These are phyloP conservation scores for Falco punctatus DNA, from an alignment of 2,113 vertebrate genomes.

Conservation along the genomic window DNA sequence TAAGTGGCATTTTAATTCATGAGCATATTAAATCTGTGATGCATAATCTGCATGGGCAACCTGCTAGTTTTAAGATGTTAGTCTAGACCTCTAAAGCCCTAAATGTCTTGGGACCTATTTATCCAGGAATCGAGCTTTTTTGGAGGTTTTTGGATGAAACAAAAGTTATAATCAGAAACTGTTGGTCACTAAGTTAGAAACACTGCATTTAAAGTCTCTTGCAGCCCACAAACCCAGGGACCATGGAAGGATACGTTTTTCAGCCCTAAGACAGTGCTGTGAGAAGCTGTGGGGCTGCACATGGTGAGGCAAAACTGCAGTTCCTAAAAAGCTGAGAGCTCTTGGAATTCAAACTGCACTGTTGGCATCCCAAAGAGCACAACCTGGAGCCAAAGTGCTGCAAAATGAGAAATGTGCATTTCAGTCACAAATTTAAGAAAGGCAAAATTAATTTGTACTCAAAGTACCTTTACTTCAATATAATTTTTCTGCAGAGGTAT, in stretches of 20 bases:
- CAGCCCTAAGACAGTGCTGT: background rate
- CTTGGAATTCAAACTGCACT: fast-evolving
- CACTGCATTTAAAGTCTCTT: background rate
- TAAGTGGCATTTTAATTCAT: slow-evolving; percentile 24
- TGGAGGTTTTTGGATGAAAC: background rate
- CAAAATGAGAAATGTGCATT: background rate
- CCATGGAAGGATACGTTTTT: background rate
- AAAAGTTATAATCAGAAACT: background rate
- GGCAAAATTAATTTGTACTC: background rate
- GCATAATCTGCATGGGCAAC: slow-evolving; percentile 4
- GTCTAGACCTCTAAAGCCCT: slow-evolving; percentile 59
- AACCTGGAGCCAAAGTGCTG: background rate
- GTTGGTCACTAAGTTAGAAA: background rate
- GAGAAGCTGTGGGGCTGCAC: background rate
- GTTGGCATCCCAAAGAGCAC: background rate
- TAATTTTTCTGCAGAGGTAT: slow-evolving; percentile 17
- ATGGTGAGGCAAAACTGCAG: background rate
- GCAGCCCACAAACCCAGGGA: background rate
- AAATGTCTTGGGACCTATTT: slow-evolving; percentile 25
- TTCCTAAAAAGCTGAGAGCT: background rate
- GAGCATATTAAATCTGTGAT: background rate
- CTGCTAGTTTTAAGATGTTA: slow-evolving; percentile 44
- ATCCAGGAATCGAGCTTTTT: background rate
- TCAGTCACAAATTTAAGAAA: background rate
- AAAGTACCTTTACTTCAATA: background rate